Evolutionary conservation across 2,797 vertebrate genomes (phyloP).

Genomic region (Poliocrania exsul): DNA sequence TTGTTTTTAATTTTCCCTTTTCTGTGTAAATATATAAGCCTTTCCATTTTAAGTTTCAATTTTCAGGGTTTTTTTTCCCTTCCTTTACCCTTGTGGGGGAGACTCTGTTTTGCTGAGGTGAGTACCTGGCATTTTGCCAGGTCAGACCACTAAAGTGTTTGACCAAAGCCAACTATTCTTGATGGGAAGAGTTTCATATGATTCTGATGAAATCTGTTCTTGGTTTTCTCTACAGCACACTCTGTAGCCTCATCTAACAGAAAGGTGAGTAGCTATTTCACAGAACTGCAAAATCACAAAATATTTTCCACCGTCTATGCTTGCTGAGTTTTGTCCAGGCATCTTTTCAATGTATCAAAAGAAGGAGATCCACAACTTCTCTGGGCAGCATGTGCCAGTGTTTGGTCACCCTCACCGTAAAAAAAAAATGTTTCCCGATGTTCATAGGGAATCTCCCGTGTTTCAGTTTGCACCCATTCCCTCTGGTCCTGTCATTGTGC

Average conservation of each 20-base stretch:
- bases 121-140: too few relatives aligned
- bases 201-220: not conserved
- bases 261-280: not conserved
- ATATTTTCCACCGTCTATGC: rapidly evolving
- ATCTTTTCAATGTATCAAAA: not conserved
- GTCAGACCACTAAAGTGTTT: not conserved
- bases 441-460: not conserved
- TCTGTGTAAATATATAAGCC: too few relatives aligned
- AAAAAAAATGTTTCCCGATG: not conserved
- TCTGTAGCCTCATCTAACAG: not conserved
- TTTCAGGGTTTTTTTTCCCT: too few relatives aligned
- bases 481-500: not conserved
- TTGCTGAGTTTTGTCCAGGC: rapidly evolving
- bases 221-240: not conserved
- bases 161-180: not conserved
- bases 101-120: too few relatives aligned
- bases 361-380: not conserved
- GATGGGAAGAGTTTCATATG: not conserved
- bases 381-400: not conserved
- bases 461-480: not conserved
- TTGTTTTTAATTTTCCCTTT: too few relatives aligned
- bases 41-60: too few relatives aligned
- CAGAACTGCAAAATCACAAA: not conserved
- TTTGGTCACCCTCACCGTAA: not conserved
- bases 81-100: too few relatives aligned